These are phyloP conservation scores for Dynastes tityus DNA, from an alignment of 2,888 invertebrate genomes.

Conservation along the genomic window DNA sequence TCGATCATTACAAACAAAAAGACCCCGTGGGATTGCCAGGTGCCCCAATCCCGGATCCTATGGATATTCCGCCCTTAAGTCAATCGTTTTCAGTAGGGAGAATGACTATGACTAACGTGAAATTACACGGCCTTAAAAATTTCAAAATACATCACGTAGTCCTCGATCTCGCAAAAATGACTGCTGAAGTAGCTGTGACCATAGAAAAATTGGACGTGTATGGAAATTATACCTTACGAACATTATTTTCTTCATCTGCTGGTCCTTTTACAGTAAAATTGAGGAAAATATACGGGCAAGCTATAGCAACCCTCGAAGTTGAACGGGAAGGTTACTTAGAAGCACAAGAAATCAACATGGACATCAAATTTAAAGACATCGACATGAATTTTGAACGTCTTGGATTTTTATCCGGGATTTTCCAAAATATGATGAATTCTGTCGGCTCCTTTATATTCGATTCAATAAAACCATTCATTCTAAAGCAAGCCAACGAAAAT, in stretches of 20 bases:
- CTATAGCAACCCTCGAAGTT: conserved; percentile 80
- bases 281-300: conserved; percentile 79
- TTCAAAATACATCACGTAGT: conserved; percentile 82
- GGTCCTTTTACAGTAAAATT: conserved; percentile 88
- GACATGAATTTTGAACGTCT: conserved; percentile 88
- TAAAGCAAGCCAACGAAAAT: conserved; percentile 84
- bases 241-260: conserved; percentile 79
- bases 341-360: conserved; percentile 85
- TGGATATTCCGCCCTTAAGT: conserved; percentile 83
- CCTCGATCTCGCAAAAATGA: conserved; percentile 83
- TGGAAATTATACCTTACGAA: conserved; percentile 82
- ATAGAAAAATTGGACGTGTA: conserved; percentile 81
- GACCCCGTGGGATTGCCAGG: conserved; percentile 89
- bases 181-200: conserved; percentile 81
- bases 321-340: conserved; percentile 83
- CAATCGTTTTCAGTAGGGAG: conserved; percentile 81
- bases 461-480: conserved; percentile 88
- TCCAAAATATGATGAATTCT: conserved; percentile 82
- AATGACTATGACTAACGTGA: conserved; percentile 81
- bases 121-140: conserved; percentile 84
- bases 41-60: conserved; percentile 85
- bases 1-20: conserved; percentile 86
- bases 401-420: conserved; percentile 81
- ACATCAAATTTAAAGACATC: conserved; percentile 83
- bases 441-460: conserved; percentile 88